phyloP scores from a whole-genome alignment of 2,113 vertebrate genomes.

The Scartelaos histophorus region DNA sequence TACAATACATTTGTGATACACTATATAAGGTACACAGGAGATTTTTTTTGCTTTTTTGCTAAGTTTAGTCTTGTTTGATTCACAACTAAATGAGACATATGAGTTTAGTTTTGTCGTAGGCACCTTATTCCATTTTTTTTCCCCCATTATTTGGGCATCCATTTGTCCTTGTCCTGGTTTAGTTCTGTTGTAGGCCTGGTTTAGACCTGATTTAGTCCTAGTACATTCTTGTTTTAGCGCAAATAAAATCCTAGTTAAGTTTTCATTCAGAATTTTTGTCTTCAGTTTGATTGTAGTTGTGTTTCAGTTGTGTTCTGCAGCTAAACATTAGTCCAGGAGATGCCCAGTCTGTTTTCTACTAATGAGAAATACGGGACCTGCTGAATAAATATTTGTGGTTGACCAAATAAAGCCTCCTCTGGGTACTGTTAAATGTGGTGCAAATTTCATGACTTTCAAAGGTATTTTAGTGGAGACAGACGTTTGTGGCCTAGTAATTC shows the following conservation, averaged over 20 bases:
- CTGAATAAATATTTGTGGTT: constrained; percentile 9
- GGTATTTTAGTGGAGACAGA: constrained; percentile 8
- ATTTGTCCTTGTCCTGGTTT: too few species aligned
- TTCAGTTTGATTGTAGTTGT: background rate
- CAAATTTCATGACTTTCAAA: constrained; percentile 9
- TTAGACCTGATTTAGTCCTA: background rate
- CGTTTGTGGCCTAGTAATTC: background rate
- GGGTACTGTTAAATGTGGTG: constrained; percentile 4
- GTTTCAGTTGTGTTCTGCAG: background rate
- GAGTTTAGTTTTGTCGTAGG: too few species aligned
- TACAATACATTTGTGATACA: background rate
- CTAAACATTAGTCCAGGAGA: background rate
- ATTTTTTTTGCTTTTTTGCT: background rate
- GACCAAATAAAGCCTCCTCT: constrained; percentile 11
- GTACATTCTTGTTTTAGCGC: too few species aligned
- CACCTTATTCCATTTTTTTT: too few species aligned
- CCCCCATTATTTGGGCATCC: too few species aligned
- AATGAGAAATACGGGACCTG: background rate
- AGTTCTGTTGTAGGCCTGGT: background rate
- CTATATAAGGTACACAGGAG: background rate
- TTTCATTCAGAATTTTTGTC: too few species aligned
- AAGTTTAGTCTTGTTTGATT: background rate
- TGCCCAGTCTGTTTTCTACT: background rate
- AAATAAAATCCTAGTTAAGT: too few species aligned
- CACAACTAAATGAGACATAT: too few species aligned